Conservation (phyloP, 1,140 invertebrate genomes). For the Cyclina sinensis region DNA sequence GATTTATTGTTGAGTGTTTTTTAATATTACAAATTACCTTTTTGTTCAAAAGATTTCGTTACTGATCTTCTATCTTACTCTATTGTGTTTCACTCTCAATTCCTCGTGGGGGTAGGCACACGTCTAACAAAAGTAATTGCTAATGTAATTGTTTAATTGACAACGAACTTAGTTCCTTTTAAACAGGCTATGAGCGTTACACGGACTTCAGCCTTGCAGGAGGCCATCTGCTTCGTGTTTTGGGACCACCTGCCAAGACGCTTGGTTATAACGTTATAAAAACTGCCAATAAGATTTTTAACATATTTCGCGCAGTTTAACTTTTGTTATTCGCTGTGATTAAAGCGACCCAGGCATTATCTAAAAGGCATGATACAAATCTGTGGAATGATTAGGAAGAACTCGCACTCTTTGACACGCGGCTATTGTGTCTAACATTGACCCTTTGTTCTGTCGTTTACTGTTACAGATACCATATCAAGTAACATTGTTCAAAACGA, state of each 20-base stretch:
- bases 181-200: slow-evolving; percentile 9
- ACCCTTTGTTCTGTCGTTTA: background rate
- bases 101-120: slow-evolving; percentile 37
- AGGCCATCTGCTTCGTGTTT: slow-evolving; percentile 30
- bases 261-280: background rate
- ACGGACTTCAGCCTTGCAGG: slow-evolving; percentile 30
- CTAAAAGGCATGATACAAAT: slow-evolving; percentile 6
- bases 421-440: background rate
- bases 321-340: slow-evolving; percentile 6
- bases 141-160: slow-evolving; percentile 65
- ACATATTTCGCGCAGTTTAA: background rate
- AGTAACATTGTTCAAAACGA: background rate
- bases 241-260: slow-evolving; percentile 54
- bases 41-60: background rate
- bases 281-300: slow-evolving; percentile 26
- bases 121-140: slow-evolving; percentile 62
- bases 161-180: slow-evolving; percentile 54
- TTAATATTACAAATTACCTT: slow-evolving; percentile 21
- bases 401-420: background rate
- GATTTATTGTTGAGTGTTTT: background rate
- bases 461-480: background rate
- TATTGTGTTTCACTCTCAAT: slow-evolving; percentile 23
- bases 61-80: background rate
- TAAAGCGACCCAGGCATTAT: background rate
- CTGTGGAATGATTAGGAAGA: background rate